Evolutionary conservation across 2,888 invertebrate genomes (phyloP), one percentile per base, ranked within the genome.

Genomic region (Abscondita cerata): DNA sequence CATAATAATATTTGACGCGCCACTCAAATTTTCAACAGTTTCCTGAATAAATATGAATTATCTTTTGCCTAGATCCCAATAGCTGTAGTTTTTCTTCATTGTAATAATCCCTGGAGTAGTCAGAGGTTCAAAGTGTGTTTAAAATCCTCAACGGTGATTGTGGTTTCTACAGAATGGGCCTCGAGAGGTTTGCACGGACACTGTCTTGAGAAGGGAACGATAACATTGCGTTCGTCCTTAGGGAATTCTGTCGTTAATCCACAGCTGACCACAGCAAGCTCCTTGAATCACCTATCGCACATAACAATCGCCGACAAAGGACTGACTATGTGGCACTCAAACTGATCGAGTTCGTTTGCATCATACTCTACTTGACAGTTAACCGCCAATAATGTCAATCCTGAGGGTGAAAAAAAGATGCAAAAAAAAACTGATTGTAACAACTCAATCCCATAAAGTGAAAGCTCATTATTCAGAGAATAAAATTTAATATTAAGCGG

Each of bases 231-330:
- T 58, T 16, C 16, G 48, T 68, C 71, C 68, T 71, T 36, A 57
- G 69, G 62, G 70, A 70, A 44, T 65, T 66, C 57, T 64, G 67
- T 60, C 68, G 72, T 73, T 74, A 74, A 73, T 74, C 73, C 72
- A 67, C 59, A 63, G 74, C 73, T 74, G 74, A 74, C 74, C 73
- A 67, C 71, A 73, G 74, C 72, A 68, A 70, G 69, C 71, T 70
- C 69, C 70, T 69, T 69, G 72, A 70, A 73, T 72, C 70, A 73
- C 73, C 72, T 73, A 73, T 70, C 72, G 65, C 68, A 72, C 70
- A 73, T 73, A 72, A 73, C 72, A 73, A 73, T 73, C 71, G 34
- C 68, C 68, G 66, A 57, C 59, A 62, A 63, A 62, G 68, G 68
- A 70, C 68, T 67, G 68, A 70, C 68, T 67, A 71, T 68, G 67